Conservation (phyloP, 2,797 vertebrate species). For the Calcarius lapponicus region DNA sequence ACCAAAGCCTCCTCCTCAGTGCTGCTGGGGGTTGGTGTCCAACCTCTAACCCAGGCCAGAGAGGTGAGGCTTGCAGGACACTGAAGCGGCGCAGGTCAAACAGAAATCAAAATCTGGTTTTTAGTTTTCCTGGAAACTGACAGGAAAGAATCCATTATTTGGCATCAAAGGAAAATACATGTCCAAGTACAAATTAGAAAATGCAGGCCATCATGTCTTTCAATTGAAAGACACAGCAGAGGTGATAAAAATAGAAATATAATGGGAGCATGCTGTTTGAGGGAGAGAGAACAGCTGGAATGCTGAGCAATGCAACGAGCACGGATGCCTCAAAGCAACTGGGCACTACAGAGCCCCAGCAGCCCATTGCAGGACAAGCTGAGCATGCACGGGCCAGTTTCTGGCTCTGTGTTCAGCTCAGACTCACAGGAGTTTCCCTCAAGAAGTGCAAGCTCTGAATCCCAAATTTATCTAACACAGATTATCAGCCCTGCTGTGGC, state of each 20-base stretch:
- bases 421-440: not conserved
- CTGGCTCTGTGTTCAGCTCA: not conserved
- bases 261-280: not conserved
- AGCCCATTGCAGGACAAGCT: not conserved
- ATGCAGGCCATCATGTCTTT: not conserved
- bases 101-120: not conserved
- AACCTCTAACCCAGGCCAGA: not conserved
- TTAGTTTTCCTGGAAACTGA: not conserved
- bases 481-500: not conserved
- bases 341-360: not conserved
- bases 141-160: not conserved
- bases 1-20: not conserved
- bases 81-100: not conserved
- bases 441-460: not conserved
- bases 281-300: not conserved
- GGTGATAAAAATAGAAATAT: not conserved
- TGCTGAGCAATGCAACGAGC: fast-evolving
- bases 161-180: not conserved
- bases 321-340: fast-evolving
- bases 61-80: not conserved
- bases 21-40: not conserved
- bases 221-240: not conserved
- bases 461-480: not conserved
- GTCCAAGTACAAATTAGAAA: not conserved
- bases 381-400: not conserved